Evolutionary conservation across 2,888 invertebrate species (phyloP), one percentile per base, ranked within the genome.

Genomic region (Digitonthophagus gazella): DNA sequence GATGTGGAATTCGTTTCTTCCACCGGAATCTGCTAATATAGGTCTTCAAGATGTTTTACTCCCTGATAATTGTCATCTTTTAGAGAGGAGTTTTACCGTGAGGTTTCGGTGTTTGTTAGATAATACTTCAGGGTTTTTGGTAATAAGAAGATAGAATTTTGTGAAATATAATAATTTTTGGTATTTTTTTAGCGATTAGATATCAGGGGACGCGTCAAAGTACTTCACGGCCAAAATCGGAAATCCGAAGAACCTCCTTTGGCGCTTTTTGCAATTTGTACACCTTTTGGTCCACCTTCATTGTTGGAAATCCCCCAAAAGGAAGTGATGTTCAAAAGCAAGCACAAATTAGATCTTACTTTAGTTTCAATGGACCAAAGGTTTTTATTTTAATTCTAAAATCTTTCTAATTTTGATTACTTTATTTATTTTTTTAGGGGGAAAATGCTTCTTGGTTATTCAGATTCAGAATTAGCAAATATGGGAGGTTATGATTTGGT

Each of bases 241-340:
- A 96, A 96, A 83, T 93, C 93, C 2, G 96, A 96, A 81, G 96
- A 96, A 76, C 96, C 97, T 1, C 97, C 97, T 0, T 80, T 98
- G 80, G 98, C 96, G 1, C 85, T 99, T 66, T 98, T 98, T 80
- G 98, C 98, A 72, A 93, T 98, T 68, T 99, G 99, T 84, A 98
- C 98, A 2, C 99, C 99, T 0, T 99, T 99, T 80, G 99, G 99
- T 0, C 99, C 99, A 11, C 97, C 99, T 16, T 97, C 97, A 69
- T 85, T 98, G 66, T 87, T 98, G 69, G 99, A 99, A 83, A 94
- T 97, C 74, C 97, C 98, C 2, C 96, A 98, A 80, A 97, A 98
- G 82, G 99, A 99, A 85, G 95, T 98, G 77, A 98, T 99, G 93
- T 97, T 99, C 86, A 99, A 99, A 85, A 97, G 97, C 82, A 99